Evolutionary conservation across 2,888 invertebrate species (phyloP).

Genomic region (Leptopilina drosophilae): DNA sequence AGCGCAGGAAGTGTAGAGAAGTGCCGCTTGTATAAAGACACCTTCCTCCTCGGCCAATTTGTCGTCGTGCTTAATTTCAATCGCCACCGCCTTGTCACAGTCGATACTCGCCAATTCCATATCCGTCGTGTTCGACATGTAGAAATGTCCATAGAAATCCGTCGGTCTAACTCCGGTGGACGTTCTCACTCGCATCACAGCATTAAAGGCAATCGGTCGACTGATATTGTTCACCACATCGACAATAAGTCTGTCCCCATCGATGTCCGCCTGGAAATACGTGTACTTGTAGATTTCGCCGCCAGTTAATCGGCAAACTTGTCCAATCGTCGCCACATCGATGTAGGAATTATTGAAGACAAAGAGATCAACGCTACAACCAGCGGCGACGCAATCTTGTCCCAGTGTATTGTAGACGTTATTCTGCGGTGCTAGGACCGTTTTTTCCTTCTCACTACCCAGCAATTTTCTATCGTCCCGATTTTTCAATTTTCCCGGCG

Average conservation of each 20-base stretch:
- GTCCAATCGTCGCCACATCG: slow-evolving; percentile 96
- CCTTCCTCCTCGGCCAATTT: slow-evolving; percentile 96
- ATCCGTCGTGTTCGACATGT: slow-evolving; percentile 98
- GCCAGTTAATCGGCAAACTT: slow-evolving; percentile 93
- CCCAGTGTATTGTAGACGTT: slow-evolving; percentile 96
- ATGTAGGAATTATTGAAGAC: slow-evolving; percentile 97
- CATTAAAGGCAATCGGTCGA: slow-evolving; percentile 94
- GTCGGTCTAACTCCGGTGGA: slow-evolving; percentile 97
- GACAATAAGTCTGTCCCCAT: slow-evolving; percentile 91
- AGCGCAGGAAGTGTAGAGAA: slow-evolving; percentile 93
- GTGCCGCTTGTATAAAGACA: slow-evolving; percentile 94
- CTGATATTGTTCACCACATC: slow-evolving; percentile 90
- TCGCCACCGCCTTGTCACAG: slow-evolving; percentile 87
- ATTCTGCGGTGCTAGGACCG: slow-evolving; percentile 88
- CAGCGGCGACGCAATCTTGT: slow-evolving; percentile 94
- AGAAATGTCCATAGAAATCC: slow-evolving; percentile 98
- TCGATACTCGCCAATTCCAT: slow-evolving; percentile 95
- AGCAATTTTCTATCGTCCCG: slow-evolving; percentile 97
- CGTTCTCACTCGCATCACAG: slow-evolving; percentile 96
- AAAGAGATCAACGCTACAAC: slow-evolving; percentile 97
- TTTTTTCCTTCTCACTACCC: slow-evolving; percentile 97
- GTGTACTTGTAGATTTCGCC: slow-evolving; percentile 98
- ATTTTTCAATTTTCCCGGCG: slow-evolving; percentile 96
- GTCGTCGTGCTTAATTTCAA: slow-evolving; percentile 99
- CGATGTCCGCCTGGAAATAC: slow-evolving; percentile 96